These are phyloP conservation scores for Coelopa frigida DNA, from an alignment of 1,140 invertebrate species.

Conservation along the genomic window DNA sequence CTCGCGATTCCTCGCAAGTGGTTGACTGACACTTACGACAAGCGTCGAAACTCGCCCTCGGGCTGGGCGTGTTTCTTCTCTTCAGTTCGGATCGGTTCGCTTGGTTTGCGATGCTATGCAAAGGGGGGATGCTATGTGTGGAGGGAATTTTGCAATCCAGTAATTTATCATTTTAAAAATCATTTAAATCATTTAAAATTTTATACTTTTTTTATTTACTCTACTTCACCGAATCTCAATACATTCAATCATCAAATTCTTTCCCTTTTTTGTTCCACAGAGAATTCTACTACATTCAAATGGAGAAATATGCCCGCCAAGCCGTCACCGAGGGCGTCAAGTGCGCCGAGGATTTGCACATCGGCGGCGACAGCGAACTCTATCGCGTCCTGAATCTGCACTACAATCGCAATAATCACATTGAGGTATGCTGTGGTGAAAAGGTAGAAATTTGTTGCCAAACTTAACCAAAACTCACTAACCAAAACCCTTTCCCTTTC, in stretches of 20 bases:
- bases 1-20: no score
- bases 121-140: background rate
- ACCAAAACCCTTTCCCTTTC: no score
- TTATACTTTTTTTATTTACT: background rate
- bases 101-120: background rate
- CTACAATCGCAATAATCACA: conserved; percentile 99
- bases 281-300: conserved; percentile 99
- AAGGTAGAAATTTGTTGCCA: no score
- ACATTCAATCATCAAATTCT: background rate
- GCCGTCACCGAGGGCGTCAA: conserved; percentile 94
- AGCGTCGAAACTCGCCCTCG: no score
- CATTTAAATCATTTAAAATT: background rate
- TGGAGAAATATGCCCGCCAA: conserved; percentile 99
- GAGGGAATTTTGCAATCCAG: background rate
- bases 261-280: conserved; percentile 63
- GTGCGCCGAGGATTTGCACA: conserved; percentile 84
- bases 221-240: no score
- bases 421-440: no score
- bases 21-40: no score
- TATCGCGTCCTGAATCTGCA: conserved; percentile 97
- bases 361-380: conserved; percentile 92
- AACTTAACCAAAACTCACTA: no score
- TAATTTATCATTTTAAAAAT: background rate
- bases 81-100: no score
- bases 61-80: no score